These are phyloP conservation scores for Eulithis prunata DNA, from an alignment of 2,888 invertebrate genomes.

Conservation along the genomic window DNA sequence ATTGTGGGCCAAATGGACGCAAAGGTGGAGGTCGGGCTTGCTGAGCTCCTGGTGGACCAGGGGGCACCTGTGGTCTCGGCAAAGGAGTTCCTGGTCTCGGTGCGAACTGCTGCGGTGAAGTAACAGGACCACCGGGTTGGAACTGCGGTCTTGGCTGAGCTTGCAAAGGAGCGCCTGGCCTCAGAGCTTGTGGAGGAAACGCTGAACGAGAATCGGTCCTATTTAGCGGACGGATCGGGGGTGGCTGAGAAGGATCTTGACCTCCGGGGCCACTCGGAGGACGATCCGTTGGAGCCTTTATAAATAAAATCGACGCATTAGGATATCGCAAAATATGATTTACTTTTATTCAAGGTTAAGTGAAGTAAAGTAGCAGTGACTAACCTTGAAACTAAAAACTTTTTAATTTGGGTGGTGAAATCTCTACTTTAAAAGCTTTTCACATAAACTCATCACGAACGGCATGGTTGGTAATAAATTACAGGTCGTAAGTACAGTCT, in stretches of 20 bases:
- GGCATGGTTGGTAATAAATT: constrained; percentile 27
- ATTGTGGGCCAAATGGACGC: constrained; percentile 71
- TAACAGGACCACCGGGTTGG: constrained; percentile 76
- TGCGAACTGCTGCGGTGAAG: constrained; percentile 62
- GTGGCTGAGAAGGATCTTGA: constrained; percentile 58
- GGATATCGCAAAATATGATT: not conserved
- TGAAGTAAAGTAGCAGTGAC: constrained; percentile 2
- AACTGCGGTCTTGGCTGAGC: constrained; percentile 70
- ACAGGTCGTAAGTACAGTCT: constrained; percentile 13
- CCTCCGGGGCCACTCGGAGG: constrained; percentile 61
- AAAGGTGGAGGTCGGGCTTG: constrained; percentile 63
- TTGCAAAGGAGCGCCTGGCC: constrained; percentile 61
- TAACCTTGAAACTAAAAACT: constrained; percentile 24
- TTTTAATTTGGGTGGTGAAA: constrained; percentile 22
- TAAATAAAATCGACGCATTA: constrained; percentile 46
- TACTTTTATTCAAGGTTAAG: constrained; percentile 6
- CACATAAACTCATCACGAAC: constrained; percentile 20
- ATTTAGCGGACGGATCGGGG: constrained; percentile 66
- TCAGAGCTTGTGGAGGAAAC: constrained; percentile 63
- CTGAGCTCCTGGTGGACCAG: constrained; percentile 60
- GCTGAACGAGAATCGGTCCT: constrained; percentile 72
- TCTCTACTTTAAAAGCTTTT: constrained; percentile 28
- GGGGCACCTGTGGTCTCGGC: constrained; percentile 61
- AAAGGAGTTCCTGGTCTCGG: constrained; percentile 65
- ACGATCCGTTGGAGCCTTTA: constrained; percentile 72